Evolutionary conservation across 2,797 vertebrate genomes (phyloP).

Genomic region (Micromesistius poutassou): DNA sequence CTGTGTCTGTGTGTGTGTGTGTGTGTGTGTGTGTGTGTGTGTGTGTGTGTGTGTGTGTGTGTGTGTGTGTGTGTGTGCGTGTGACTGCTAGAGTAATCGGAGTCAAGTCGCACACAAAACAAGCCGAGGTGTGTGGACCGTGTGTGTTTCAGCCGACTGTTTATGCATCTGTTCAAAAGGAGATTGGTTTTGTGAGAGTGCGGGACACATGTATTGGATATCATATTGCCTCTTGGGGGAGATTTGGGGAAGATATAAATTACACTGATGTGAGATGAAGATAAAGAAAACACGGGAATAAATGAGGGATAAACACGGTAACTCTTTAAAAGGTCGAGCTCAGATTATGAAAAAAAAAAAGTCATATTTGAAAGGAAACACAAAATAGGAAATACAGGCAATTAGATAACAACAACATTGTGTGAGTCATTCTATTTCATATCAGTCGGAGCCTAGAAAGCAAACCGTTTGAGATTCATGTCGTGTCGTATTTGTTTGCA

Average conservation of each 20-base stretch:
- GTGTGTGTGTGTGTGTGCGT: conserved; percentile 3
- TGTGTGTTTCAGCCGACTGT: conserved; percentile 20
- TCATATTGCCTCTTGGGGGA: not conserved
- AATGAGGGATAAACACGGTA: not conserved
- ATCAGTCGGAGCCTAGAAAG: not conserved
- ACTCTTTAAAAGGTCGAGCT: not conserved
- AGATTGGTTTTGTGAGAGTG: not conserved
- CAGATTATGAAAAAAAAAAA: not conserved
- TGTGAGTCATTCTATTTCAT: not conserved
- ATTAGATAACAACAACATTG: not conserved
- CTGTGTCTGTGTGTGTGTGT: not conserved
- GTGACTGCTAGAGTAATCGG: conserved; percentile 56
- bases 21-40: conserved; percentile 5
- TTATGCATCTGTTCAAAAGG: conserved; percentile 1
- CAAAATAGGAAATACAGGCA: not conserved
- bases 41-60: not conserved
- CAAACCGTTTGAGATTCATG: not conserved
- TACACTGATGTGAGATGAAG: not conserved
- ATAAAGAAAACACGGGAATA: not conserved
- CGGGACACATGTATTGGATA: not conserved
- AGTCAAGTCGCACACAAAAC: conserved; percentile 67
- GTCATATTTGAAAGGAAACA: not conserved
- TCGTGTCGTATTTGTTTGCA: not conserved
- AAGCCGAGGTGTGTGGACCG: conserved; percentile 37
- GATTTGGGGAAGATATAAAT: not conserved